Percentiles rank a stretch among this genome's conserved stretches.
These are phyloP conservation scores for Plemyria rubiginata DNA, from an alignment of 2,888 invertebrate species.

Conservation along the genomic window DNA sequence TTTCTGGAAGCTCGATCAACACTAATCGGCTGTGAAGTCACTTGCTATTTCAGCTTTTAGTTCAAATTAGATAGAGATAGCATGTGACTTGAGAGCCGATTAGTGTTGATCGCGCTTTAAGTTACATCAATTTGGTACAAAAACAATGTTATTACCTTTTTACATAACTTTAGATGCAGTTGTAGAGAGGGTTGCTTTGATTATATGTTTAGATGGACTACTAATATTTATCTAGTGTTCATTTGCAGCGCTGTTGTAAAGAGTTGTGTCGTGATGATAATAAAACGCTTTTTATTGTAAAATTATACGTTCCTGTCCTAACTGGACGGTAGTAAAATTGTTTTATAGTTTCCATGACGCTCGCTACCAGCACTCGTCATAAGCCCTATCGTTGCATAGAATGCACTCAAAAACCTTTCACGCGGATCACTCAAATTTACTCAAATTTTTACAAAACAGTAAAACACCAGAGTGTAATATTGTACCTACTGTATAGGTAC, in stretches of 20 bases:
- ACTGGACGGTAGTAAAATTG: slow-evolving; percentile 61
- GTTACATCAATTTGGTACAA: too few relatives aligned
- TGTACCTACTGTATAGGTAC: too few relatives aligned
- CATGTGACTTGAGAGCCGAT: too few relatives aligned
- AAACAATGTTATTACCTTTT: too few relatives aligned
- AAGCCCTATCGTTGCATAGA: slow-evolving; percentile 47
- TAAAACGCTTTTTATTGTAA: slow-evolving; percentile 67
- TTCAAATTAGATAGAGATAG: too few relatives aligned
- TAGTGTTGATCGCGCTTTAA: too few relatives aligned
- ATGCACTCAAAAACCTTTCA: slow-evolving; percentile 69
- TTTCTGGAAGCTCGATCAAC: too few relatives aligned
- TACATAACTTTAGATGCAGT: too few relatives aligned
- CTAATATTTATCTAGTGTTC: neutral
- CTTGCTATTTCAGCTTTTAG: too few relatives aligned
- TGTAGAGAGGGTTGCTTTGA: too few relatives aligned
- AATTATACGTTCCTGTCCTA: slow-evolving; percentile 65
- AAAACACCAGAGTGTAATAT: neutral
- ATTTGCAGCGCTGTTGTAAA: slow-evolving; percentile 47
- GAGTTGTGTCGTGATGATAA: slow-evolving; percentile 59
- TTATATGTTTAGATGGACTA: too few relatives aligned
- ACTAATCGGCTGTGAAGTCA: too few relatives aligned
- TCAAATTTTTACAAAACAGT: slow-evolving; percentile 31
- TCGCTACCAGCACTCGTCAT: slow-evolving; percentile 42
- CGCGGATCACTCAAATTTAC: slow-evolving; percentile 38
- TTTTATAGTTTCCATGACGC: slow-evolving; percentile 67